Percentiles rank a stretch among this genome's conserved stretches.
Evolutionary conservation across 2,797 vertebrate genomes (phyloP).

Genomic region (Cyclura pinguis): DNA sequence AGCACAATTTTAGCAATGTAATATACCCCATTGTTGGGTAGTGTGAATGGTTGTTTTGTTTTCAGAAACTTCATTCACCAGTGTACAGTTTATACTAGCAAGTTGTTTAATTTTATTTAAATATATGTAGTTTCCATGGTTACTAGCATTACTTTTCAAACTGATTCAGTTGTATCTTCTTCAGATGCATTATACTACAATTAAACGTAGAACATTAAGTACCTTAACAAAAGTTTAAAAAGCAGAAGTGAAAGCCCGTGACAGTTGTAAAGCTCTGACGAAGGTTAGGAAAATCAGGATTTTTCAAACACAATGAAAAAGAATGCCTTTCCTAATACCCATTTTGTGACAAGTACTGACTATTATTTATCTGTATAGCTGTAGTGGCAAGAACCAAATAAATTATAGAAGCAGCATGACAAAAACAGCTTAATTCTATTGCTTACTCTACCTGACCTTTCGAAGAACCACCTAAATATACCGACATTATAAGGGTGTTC

Average conservation of each 20-base stretch:
- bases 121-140: conserved; percentile 69
- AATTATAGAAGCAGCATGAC: background rate
- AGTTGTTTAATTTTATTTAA: conserved; percentile 54
- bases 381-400: background rate
- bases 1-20: background rate
- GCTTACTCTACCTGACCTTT: background rate
- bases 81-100: conserved; percentile 63
- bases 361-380: background rate
- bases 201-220: background rate
- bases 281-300: background rate
- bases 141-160: conserved; percentile 58
- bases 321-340: background rate
- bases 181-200: conserved; percentile 49
- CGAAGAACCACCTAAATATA: background rate
- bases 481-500: background rate
- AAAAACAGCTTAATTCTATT: background rate
- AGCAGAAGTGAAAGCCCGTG: background rate
- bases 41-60: background rate
- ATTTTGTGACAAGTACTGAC: background rate
- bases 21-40: background rate
- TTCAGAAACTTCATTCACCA: conserved; percentile 34
- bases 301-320: background rate
- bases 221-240: conserved; percentile 1
- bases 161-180: conserved; percentile 43
- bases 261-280: background rate